These are phyloP conservation scores for Xiphorhynchus elegans DNA, from an alignment of 2,113 vertebrate genomes.

Conservation along the genomic window DNA sequence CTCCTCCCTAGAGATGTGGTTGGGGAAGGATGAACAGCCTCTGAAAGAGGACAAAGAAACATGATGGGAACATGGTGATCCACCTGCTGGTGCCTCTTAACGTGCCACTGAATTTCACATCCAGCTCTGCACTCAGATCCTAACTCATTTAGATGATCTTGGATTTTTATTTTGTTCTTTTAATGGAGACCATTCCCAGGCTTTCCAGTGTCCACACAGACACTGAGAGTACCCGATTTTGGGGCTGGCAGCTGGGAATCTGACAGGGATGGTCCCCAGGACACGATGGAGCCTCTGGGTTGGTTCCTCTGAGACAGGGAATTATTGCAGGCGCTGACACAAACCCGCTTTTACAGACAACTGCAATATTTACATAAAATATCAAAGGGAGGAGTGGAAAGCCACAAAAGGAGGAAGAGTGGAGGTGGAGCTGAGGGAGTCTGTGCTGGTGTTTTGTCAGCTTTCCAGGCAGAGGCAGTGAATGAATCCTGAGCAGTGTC, in stretches of 20 bases:
- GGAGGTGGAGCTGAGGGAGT: not conserved
- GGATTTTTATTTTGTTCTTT: not conserved
- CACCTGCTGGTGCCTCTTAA: not conserved
- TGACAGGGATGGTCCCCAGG: not conserved
- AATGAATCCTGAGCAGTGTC: not conserved
- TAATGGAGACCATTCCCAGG: not conserved
- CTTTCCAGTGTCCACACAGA: not conserved
- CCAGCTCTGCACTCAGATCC: not conserved
- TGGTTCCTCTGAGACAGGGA: accelerated
- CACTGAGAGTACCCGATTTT: not conserved
- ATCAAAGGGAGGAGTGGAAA: not conserved
- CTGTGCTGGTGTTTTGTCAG: not conserved
- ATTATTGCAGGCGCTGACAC: not conserved
- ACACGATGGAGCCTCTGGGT: not conserved
- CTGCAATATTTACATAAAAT: not conserved
- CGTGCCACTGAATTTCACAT: not conserved
- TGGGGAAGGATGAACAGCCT: not conserved
- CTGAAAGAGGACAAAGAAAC: not conserved
- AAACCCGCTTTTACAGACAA: not conserved
- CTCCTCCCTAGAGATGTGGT: not conserved
- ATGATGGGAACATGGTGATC: not conserved
- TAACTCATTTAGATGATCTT: not conserved
- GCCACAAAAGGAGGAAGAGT: not conserved
- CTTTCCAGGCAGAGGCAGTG: not conserved
- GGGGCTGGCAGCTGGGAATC: not conserved